Base-by-base conservation (phyloP, 2,797 vertebrate genomes). In the Pachyuromys duprasi region DNA sequence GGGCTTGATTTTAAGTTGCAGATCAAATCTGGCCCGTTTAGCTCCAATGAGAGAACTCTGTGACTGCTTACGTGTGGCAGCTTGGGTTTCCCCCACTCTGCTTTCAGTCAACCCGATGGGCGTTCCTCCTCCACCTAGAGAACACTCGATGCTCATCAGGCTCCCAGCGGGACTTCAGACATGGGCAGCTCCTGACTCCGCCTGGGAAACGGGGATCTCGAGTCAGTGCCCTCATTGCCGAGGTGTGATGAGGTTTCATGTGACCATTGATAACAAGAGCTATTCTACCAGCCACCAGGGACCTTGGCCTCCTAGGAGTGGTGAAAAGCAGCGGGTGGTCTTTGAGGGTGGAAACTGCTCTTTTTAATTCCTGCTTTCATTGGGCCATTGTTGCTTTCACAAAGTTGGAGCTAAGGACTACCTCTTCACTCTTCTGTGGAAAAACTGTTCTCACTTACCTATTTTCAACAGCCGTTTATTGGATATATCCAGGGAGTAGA, bases 21-120 rank as follows among this genome's bases (percentile, higher is more conserved):
- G 86, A 93, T 55, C 20, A 72, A 67, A 45, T 39, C 11, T 39
- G 74, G 86, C 62, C 62, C 36, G 65, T 76, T 75, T 26, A 0
- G 26, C 79, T 15, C 24, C 24, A 55, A 72, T 36, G 39, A 60
- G 81, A 84, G 75, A 63, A 82, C 36, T 39, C 14, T 4, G 2
- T 0, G 33, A 70, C 20, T 12, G 17, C 4, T 1, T 26, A 11
- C 11, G 14, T 24, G 0, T 24, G 0, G 0, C 45, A 2, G 33
- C 80, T 39, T 28, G 55, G 7, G 15, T 31, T 4, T 28, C 57
- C n/a, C n/a, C 49, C 6, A 0, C 5, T 3, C 12, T 36, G 39
- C 39, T 60, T 11, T 8, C 31, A 7, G 60, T 15, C 14, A 15
- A 15, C 26, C 22, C 3, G 42, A n/a, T 8, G 42, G 39, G 31